phyloP scores from a whole-genome alignment of 2,113 vertebrate genomes.

The Panurus biarmicus region DNA sequence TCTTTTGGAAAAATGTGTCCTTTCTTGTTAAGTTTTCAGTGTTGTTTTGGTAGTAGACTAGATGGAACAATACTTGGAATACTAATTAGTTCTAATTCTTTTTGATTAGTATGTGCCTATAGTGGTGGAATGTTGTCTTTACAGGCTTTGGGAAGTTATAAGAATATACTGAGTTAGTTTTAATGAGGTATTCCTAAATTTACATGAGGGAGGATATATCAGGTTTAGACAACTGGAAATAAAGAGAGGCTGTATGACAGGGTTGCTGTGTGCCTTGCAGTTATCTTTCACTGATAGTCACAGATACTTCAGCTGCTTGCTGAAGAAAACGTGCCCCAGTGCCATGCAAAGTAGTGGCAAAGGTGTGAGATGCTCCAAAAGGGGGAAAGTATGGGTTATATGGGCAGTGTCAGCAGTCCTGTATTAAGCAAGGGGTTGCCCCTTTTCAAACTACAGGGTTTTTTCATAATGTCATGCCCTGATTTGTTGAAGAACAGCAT shows the following conservation, averaged over 20 bases:
- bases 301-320: neutral
- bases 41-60: constrained; percentile 39
- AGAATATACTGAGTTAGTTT: neutral
- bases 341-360: neutral
- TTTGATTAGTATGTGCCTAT: neutral
- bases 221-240: neutral
- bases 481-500: neutral
- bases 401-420: neutral
- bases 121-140: neutral
- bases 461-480: neutral
- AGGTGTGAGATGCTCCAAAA: neutral
- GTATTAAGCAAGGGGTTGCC: neutral
- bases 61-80: neutral
- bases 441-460: neutral
- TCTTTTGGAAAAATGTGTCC: neutral
- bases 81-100: constrained; percentile 17
- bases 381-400: neutral
- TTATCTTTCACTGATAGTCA: neutral
- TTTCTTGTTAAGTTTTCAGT: constrained; percentile 32
- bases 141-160: neutral
- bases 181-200: neutral
- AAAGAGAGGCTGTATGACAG: neutral
- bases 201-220: neutral
- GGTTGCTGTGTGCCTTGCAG: neutral
- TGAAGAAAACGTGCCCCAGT: neutral